Percentiles rank a stretch among this genome's conserved stretches.
These are phyloP conservation scores for Misgurnus anguillicaudatus DNA, from an alignment of 2,113 vertebrate genomes.

Conservation along the genomic window DNA sequence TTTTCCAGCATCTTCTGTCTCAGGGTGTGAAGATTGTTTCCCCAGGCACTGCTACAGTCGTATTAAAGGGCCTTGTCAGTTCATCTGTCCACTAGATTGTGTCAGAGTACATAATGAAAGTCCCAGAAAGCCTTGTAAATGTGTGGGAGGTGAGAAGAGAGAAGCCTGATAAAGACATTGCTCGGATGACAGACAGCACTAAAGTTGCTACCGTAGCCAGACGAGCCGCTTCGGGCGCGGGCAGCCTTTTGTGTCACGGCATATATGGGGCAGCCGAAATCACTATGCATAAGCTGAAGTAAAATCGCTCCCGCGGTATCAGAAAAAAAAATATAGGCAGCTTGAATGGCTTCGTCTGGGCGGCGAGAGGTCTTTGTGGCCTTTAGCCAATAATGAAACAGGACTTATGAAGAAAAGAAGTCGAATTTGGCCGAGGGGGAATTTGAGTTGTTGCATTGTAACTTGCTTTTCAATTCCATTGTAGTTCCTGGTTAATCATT, in stretches of 20 bases:
- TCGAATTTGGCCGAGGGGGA: no score
- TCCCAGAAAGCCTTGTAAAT: conserved; percentile 36
- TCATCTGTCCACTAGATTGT: conserved; percentile 41
- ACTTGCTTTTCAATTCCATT: no score
- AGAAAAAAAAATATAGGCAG: neutral
- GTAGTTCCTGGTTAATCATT: no score
- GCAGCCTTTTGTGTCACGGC: conserved; percentile 17
- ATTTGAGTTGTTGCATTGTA: no score
- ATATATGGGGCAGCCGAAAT: conserved; percentile 10
- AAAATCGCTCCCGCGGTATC: neutral
- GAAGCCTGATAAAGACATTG: conserved; percentile 17
- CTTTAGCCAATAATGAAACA: neutral
- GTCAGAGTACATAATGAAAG: conserved; percentile 38
- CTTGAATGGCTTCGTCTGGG: conserved; percentile 2
- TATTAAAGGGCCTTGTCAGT: conserved; percentile 39
- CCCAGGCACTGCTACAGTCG: neutral
- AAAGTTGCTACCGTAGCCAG: conserved; percentile 21
- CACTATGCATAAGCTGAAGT: conserved; percentile 12
- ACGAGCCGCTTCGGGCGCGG: conserved; percentile 21
- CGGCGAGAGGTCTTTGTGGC: neutral
- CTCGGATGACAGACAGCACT: conserved; percentile 33
- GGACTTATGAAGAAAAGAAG: neutral
- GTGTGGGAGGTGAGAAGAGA: conserved; percentile 23
- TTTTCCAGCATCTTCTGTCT: conserved; percentile 1
- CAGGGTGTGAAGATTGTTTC: neutral